Evolutionary conservation across 2,113 vertebrate species (phyloP), one percentile per base, ranked within the genome.

Genomic region (Sterrhoptilus dennistouni): DNA sequence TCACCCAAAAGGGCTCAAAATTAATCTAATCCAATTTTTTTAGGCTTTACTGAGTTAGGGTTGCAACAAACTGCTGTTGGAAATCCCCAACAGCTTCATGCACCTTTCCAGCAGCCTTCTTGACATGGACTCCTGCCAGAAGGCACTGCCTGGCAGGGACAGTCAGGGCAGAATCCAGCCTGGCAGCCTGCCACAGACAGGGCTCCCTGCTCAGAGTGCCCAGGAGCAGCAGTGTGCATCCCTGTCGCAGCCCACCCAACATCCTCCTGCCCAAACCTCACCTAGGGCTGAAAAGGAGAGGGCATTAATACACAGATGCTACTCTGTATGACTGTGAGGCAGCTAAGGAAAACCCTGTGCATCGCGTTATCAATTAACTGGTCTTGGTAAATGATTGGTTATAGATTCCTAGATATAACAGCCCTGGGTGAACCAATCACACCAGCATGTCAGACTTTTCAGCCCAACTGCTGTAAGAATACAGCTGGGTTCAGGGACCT

Each of bases 261-360:
- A 70, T 33, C 45, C 47, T 57, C 44, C 1, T 1, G 38, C 27
- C 24, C 8, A 54, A 71, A 91, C n/a, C 25, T 23, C 14, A 14
- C 22, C 36, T 8, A 5, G 44, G 25, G 31, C 18, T 76, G 52
- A 35, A 38, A 36, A 3, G 19, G 27, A 78, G 25, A 71, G 45
- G 29, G 20, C 36, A 72, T 33, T 19, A 15, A 77, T 15, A 17
- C 12, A 6, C 3, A 23, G 1, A 10, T 22, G 1, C 40, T 31
- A 6, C 27, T 59, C 25, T 17, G 0, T n/a, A 12, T 11, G 47
- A 17, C 64, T 77, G 33, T 0, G 1, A 87, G 31, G 28, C 8
- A 2, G 44, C 44, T 56, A 29, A 45, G 71, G 57, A 81, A 87
- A 86, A 56, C 15, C 31, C 61, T 20, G 20, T 5, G 25, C 4